A percentile compares a stretch with the other conserved stretches of the same genome.
Evolutionary conservation across 1,140 invertebrate genomes (phyloP).

Genomic region (Apis mellifera): Amel_HAv3.1 CM009933.2:8755501-8756000

Average conservation of each 20-base stretch:
- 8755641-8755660: no score
- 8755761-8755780: conserved; percentile 30
- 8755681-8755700: neutral
- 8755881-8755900: neutral
- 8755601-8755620: neutral
- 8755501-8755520: conserved; percentile 41
- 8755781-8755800: conserved; percentile 25
- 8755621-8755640: neutral
- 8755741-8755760: conserved; percentile 28
- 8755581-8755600: neutral
- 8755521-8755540: conserved; percentile 61
- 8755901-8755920: neutral
- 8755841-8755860: conserved; percentile 3
- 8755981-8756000: no score
- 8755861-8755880: conserved; percentile 3
- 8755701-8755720: conserved; percentile 20
- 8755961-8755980: no score
- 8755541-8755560: conserved; percentile 16
- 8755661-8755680: conserved; percentile 6
- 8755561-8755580: neutral
- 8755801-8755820: conserved; percentile 4
- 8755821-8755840: conserved; percentile 4
- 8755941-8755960: no score
- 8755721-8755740: conserved; percentile 16
- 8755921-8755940: no score